A percentile compares a stretch with the other conserved stretches of the same genome.
Conservation (phyloP, 1,140 invertebrate species). For the Drosophila virilis region DNA sequence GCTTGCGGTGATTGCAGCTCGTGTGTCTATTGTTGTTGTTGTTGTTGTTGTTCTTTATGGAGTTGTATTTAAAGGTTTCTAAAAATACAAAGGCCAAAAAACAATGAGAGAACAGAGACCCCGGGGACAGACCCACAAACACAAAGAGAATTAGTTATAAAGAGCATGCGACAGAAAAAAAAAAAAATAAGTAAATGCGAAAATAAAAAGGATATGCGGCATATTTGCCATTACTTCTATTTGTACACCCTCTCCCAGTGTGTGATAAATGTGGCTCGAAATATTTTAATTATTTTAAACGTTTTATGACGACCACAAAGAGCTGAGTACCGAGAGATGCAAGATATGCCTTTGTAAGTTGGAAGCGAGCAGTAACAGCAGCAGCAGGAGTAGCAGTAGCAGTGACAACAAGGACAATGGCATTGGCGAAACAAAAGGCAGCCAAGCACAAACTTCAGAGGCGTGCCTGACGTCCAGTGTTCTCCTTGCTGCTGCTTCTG, state of each 20-base stretch:
- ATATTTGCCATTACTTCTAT: constrained; percentile 65
- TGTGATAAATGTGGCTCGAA: constrained; percentile 83
- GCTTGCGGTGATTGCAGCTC: constrained; percentile 72
- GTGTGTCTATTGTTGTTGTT: constrained; percentile 10
- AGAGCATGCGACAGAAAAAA: constrained; percentile 52
- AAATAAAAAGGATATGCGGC: constrained; percentile 68
- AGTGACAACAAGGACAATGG: constrained; percentile 62
- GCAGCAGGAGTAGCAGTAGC: constrained; percentile 1
- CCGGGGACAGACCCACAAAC: constrained; percentile 34
- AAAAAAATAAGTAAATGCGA: constrained; percentile 34
- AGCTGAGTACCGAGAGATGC: constrained; percentile 38
- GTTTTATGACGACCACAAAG: constrained; percentile 76
- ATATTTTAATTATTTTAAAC: constrained; percentile 84
- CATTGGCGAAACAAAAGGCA: constrained; percentile 68
- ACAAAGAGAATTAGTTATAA: constrained; percentile 80
- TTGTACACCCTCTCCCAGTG: constrained; percentile 22
- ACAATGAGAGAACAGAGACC: constrained; percentile 48
- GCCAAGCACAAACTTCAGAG: constrained; percentile 45
- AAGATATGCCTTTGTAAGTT: constrained; percentile 58
- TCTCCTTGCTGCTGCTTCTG: not conserved
- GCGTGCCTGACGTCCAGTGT: constrained; percentile 24
- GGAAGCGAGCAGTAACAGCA: constrained; percentile 20
- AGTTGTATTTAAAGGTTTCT: constrained; percentile 73
- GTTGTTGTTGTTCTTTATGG: constrained; percentile 46
- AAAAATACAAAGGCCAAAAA: constrained; percentile 72